Conservation (phyloP, 2,113 vertebrate genomes). For the Taurulus bubalis region DNA sequence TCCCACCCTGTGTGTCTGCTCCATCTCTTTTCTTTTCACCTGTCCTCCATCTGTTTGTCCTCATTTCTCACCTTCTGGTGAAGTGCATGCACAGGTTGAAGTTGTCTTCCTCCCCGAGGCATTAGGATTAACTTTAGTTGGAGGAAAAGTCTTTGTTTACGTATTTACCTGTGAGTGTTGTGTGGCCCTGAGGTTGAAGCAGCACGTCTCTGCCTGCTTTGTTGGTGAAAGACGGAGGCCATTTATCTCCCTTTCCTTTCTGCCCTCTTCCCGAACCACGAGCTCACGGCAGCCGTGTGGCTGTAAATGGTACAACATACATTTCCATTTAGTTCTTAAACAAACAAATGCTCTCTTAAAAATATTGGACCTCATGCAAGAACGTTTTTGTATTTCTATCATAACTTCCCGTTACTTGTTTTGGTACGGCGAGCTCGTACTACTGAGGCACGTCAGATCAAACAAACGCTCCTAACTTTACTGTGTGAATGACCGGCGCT, state of each 20-base stretch:
- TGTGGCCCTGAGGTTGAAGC: background rate
- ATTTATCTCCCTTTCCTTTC: slow-evolving; percentile 12
- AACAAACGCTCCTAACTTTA: no score
- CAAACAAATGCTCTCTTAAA: background rate
- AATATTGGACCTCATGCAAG: background rate
- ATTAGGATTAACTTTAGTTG: slow-evolving; percentile 13
- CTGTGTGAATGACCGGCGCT: no score
- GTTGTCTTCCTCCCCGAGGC: background rate
- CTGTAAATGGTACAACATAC: background rate
- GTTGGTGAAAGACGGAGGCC: slow-evolving; percentile 27
- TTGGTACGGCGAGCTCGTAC: no score
- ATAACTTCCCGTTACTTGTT: no score
- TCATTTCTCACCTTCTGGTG: background rate
- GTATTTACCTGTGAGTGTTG: slow-evolving; percentile 10
- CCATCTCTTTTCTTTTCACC: slow-evolving; percentile 25
- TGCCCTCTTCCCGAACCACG: slow-evolving; percentile 18
- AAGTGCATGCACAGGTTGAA: background rate
- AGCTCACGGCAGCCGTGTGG: slow-evolving; percentile 6
- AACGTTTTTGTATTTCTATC: background rate
- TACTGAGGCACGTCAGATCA: no score
- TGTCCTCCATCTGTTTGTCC: slow-evolving; percentile 24
- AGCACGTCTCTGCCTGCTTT: background rate
- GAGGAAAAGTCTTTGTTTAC: background rate
- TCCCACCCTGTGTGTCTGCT: slow-evolving; percentile 40
- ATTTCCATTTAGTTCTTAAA: background rate